Percentiles rank a stretch among this genome's conserved stretches.
Evolutionary conservation across 2,888 invertebrate species (phyloP).

Genomic region (Formica aserva): DNA sequence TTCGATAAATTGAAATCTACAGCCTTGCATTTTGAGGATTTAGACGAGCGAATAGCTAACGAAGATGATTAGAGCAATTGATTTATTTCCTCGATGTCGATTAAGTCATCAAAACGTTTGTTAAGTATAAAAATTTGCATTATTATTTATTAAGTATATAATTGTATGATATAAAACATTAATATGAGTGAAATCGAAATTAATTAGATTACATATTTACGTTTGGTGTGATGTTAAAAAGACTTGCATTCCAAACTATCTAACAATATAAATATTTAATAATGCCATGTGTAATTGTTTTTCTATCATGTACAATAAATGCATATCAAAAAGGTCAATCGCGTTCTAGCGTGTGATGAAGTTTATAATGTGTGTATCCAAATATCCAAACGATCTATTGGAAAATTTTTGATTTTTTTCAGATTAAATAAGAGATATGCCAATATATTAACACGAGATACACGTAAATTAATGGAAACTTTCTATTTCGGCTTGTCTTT

Average conservation of each 20-base stretch:
- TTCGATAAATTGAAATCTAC: slow-evolving; percentile 77
- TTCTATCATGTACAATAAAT: slow-evolving; percentile 3
- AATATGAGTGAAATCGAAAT: slow-evolving; percentile 17
- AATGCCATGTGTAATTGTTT: neutral
- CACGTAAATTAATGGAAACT: neutral
- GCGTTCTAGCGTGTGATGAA: neutral
- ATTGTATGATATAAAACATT: slow-evolving; percentile 20
- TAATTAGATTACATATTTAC: slow-evolving; percentile 15
- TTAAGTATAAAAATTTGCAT: neutral
- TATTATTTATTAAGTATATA: slow-evolving; percentile 36
- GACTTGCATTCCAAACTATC: slow-evolving; percentile 24
- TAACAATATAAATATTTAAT: slow-evolving; percentile 47
- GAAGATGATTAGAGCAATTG: slow-evolving; percentile 79
- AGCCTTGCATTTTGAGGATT: slow-evolving; percentile 69
- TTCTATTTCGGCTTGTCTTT: slow-evolving; percentile 11
- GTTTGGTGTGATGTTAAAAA: slow-evolving; percentile 28
- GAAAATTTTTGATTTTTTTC: slow-evolving; percentile 5
- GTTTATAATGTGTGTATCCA: neutral
- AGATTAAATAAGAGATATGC: neutral
- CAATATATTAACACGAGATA: neutral
- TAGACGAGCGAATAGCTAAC: slow-evolving; percentile 80
- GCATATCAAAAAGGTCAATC: slow-evolving; percentile 30
- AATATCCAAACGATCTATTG: neutral
- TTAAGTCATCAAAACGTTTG: slow-evolving; percentile 1
- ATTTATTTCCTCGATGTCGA: neutral